Base-by-base conservation (phyloP, 2,113 vertebrate genomes). In the Rhea pennata region DNA sequence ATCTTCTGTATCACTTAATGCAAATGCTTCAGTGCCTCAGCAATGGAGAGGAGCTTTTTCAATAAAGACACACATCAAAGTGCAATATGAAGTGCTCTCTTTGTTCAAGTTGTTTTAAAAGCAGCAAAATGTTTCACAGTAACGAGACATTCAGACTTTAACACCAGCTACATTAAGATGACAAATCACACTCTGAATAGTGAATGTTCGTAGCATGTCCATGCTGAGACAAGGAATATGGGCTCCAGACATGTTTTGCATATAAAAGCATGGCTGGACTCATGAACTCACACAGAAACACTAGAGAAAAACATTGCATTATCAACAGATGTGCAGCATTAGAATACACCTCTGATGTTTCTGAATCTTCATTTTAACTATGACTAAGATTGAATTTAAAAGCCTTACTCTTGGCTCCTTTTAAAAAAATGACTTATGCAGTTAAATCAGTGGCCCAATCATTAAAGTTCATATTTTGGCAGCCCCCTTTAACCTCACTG, bases 1-100 rank as follows among this genome's bases (percentile, higher is more conserved):
- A 97, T 96, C 95, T 95, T 96, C 91, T 93, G 94, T 95, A 97
- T 96, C 90, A 85, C 94, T 97, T 98, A 97, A 98, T 96, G 96
- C 95, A 97, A 97, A 98, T 96, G 93, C 86, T 96, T 96, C 97
- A 95, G 93, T 98, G 96, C 91, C 93, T 96, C 33, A 0, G 97
- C 95, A 97, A 97, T 84, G 84, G 97, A 97, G 97, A 97, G 90
- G 44, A 59, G 95, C 93, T 96, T 95, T 96, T 97, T 92, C 96
- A 90, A 95, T 96, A 97, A 96, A 97, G 95, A 87, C 96, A 96
- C 92, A 95, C 96, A 97, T 97, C 96, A 85, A 96, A 94, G 96
- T 83, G 86, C 79, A 96, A 69, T 51, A 93, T 61, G 73, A 92
- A 91, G 93, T 76, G 89, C 91, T 93, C 93, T 69, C 91, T 92